A percentile compares a stretch with the other conserved stretches of the same genome.
Conservation (phyloP, 2,113 vertebrate species). For the Halcyon malimbica region DNA sequence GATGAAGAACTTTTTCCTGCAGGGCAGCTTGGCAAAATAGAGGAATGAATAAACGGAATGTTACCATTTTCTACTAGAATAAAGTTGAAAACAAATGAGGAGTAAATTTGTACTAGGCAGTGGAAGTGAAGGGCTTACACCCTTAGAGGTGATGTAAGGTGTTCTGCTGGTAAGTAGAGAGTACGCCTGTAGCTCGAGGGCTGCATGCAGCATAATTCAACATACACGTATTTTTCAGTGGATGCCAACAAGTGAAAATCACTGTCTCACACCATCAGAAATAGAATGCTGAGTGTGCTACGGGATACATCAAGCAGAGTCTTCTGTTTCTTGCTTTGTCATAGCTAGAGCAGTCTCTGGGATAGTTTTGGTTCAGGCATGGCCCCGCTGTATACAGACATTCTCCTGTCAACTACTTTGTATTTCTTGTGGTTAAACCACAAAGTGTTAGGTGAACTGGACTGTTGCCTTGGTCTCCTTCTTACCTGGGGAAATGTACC, state of each 20-base stretch:
- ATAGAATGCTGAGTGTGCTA: neutral
- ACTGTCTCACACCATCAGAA: neutral
- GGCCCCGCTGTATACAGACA: neutral
- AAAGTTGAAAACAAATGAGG: neutral
- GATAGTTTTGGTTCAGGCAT: neutral
- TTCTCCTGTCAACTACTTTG: neutral
- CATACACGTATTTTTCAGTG: neutral
- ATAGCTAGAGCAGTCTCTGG: neutral
- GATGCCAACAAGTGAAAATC: neutral
- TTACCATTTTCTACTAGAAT: neutral
- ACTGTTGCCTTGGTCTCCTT: neutral
- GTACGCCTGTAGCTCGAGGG: neutral
- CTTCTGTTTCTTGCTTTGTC: neutral
- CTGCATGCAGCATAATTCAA: neutral
- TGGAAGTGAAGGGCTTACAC: neutral
- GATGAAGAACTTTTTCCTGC: neutral
- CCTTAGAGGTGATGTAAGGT: neutral
- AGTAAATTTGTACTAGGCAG: neutral
- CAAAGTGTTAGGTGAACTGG: neutral
- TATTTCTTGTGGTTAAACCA: slow-evolving; percentile 7
- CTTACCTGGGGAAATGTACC: neutral
- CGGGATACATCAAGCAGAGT: neutral
- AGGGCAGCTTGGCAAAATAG: neutral
- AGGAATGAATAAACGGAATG: neutral
- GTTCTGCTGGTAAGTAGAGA: neutral